Evolutionary conservation across 1,140 invertebrate species (phyloP).

Genomic region (Tribolium madens): DNA sequence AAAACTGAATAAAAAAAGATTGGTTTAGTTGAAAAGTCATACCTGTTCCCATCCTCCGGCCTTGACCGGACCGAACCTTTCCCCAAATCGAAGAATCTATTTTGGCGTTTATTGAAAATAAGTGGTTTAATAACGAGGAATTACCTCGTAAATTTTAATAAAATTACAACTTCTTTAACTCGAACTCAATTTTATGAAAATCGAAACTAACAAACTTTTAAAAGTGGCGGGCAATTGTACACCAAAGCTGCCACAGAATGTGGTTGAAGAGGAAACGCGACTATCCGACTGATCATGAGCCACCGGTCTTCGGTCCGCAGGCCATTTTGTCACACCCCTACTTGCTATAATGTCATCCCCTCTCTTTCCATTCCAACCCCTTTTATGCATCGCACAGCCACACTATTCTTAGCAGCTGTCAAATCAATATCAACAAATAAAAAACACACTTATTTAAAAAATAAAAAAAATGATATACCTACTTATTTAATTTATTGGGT

Average conservation of each 20-base stretch:
- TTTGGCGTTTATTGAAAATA: conserved; percentile 54
- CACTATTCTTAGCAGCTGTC: background rate
- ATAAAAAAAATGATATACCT: background rate
- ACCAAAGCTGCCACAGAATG: conserved; percentile 32
- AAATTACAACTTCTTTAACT: too few relatives aligned
- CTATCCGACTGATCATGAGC: conserved; percentile 62
- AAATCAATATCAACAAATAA: background rate
- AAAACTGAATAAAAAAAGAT: background rate
- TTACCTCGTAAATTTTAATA: background rate
- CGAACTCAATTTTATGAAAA: background rate
- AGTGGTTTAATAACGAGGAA: background rate
- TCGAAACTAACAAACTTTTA: conserved; percentile 7
- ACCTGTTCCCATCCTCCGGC: conserved; percentile 65
- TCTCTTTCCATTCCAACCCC: conserved; percentile 49
- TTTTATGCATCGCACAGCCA: conserved; percentile 18
- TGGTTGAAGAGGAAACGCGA: conserved; percentile 55
- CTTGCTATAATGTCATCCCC: conserved; percentile 62
- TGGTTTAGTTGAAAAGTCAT: conserved; percentile 34
- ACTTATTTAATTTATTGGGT: background rate
- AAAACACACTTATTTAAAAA: background rate
- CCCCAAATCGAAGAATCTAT: conserved; percentile 65
- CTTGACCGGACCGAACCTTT: conserved; percentile 62
- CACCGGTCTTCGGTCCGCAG: conserved; percentile 63
- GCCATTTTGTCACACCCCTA: conserved; percentile 66
- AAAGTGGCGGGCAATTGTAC: conserved; percentile 30